These are phyloP conservation scores for Aurelia coerulea DNA, from an alignment of 30 jellyfish, hydroid and myxozoan species.

Conservation along the genomic window DNA sequence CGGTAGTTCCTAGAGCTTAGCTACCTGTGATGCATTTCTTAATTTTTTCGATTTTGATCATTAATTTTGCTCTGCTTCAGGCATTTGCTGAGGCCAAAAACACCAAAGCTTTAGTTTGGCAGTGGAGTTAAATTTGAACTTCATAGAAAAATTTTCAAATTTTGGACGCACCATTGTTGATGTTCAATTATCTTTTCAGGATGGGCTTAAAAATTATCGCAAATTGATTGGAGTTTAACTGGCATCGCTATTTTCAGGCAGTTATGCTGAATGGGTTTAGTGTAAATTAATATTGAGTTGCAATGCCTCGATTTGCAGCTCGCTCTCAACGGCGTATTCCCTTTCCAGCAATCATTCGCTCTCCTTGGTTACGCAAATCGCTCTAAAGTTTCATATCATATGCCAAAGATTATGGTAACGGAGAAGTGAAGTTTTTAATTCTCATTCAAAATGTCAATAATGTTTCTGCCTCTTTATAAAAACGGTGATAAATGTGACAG, in stretches of 20 bases:
- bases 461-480: background rate
- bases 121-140: background rate
- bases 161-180: background rate
- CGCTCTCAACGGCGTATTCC: constrained; percentile 5
- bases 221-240: background rate
- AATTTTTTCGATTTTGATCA: background rate
- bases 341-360: background rate
- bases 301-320: background rate
- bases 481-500: constrained; percentile 1
- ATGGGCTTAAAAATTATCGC: background rate
- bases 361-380: background rate
- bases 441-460: background rate
- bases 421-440: background rate
- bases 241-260: constrained; percentile 1
- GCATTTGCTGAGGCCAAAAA: background rate
- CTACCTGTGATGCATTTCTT: background rate
- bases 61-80: background rate
- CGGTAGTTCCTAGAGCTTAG: background rate
- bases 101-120: background rate
- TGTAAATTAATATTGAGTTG: background rate
- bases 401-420: background rate
- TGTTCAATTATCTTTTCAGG: background rate
- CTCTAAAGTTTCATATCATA: constrained; percentile 1
- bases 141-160: background rate
- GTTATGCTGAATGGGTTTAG: background rate